Percentiles rank a stretch among this genome's conserved stretches.
Evolutionary conservation across 2,797 vertebrate genomes (phyloP).

Genomic region (Pseudopleuronectes americanus): DNA sequence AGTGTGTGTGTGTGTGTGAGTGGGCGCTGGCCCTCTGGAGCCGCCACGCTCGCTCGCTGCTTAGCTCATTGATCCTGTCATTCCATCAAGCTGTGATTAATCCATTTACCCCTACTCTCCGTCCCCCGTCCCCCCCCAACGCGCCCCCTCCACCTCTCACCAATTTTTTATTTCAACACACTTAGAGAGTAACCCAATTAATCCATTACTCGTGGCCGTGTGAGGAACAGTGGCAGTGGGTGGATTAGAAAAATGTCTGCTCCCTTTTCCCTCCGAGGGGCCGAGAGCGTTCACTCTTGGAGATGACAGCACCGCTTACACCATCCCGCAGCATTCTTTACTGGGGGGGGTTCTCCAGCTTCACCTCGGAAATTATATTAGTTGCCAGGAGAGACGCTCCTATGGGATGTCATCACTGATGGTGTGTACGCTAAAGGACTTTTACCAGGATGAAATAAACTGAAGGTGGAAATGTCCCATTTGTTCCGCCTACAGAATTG

Average conservation of each 20-base stretch:
- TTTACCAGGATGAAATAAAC: conserved; percentile 69
- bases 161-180: conserved; percentile 77
- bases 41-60: conserved; percentile 75
- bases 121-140: conserved; percentile 22
- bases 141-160: conserved; percentile 34
- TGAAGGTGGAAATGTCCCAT: conserved; percentile 71
- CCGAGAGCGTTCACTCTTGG: conserved; percentile 69
- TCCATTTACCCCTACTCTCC: conserved; percentile 80
- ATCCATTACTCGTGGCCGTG: conserved; percentile 82
- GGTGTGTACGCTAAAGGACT: conserved; percentile 65
- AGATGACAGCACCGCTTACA: conserved; percentile 70
- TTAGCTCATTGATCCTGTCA: conserved; percentile 83
- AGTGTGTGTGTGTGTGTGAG: conserved; percentile 68
- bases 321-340: conserved; percentile 53
- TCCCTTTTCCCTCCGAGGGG: conserved; percentile 50
- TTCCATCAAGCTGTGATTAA: conserved; percentile 86
- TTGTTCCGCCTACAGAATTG: conserved; percentile 62
- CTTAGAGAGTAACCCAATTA: conserved; percentile 86
- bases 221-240: conserved; percentile 75
- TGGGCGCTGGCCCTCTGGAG: conserved; percentile 73
- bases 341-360: conserved; percentile 55
- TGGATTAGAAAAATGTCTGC: conserved; percentile 78
- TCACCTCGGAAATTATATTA: conserved; percentile 79
- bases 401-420: conserved; percentile 69
- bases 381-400: conserved; percentile 71